These are phyloP conservation scores for Tympanoctomys barrerae DNA, from an alignment of 2,797 vertebrate genomes.

Conservation along the genomic window DNA sequence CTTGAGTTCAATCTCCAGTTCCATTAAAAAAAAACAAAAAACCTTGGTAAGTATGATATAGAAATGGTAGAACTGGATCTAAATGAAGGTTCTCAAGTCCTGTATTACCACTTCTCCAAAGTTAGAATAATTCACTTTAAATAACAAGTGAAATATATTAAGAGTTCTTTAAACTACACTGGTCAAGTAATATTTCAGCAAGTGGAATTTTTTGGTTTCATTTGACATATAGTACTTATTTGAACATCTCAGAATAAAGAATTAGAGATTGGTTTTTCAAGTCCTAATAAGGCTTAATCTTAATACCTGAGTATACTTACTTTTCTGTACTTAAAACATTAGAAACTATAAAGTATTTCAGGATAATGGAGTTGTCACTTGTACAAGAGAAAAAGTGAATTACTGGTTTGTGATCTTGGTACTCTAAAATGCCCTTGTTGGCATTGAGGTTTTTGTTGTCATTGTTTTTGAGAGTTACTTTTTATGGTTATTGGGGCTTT, in stretches of 20 bases:
- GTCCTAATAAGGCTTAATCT: slow-evolving; percentile 35
- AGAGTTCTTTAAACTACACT: slow-evolving; percentile 37
- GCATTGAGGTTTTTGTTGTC: neutral
- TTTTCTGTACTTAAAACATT: slow-evolving; percentile 35
- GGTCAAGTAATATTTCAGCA: slow-evolving; percentile 28
- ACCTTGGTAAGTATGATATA: neutral
- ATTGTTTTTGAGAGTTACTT: neutral
- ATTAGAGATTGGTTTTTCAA: neutral
- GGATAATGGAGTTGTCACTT: slow-evolving; percentile 25
- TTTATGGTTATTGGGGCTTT: neutral
- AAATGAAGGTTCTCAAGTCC: neutral
- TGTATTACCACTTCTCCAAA: neutral
- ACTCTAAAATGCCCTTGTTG: slow-evolving; percentile 47
- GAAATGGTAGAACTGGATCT: neutral
- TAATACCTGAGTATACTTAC: neutral
- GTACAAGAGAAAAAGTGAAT: neutral
- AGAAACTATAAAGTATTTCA: slow-evolving; percentile 34
- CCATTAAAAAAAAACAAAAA: neutral
- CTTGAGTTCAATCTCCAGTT: neutral
- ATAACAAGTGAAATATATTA: slow-evolving; percentile 1
- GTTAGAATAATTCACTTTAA: slow-evolving; percentile 23
- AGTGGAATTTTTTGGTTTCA: slow-evolving; percentile 50
- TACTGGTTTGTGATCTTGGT: slow-evolving; percentile 42
- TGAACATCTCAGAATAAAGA: slow-evolving; percentile 28
- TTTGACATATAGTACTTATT: slow-evolving; percentile 22